Evolutionary conservation across 2,888 invertebrate genomes (phyloP).

Genomic region (Sclerodermus sp.): DNA sequence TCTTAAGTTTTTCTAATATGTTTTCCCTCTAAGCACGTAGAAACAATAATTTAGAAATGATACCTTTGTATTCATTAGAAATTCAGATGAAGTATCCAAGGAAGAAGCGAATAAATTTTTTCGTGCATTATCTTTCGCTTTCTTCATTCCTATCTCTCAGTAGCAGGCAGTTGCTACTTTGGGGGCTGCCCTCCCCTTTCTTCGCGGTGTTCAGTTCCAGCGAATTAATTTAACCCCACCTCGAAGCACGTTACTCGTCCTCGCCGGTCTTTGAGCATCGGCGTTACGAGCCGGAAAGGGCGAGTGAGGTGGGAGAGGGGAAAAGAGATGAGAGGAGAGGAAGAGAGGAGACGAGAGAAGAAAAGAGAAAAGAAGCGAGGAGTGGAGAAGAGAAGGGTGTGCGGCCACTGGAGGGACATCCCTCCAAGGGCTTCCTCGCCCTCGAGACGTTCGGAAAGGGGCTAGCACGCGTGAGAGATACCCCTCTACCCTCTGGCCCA

Average conservation of each 20-base stretch:
- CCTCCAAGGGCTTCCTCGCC: conserved; percentile 11
- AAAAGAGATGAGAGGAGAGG: conserved; percentile 6
- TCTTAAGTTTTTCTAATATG: no score
- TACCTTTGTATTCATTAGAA: no score
- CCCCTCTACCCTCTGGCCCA: no score
- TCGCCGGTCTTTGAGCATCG: not conserved
- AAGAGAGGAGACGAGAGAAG: conserved; percentile 5
- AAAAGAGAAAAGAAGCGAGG: conserved; percentile 5
- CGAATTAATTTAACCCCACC: conserved; percentile 1
- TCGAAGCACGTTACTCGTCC: not conserved
- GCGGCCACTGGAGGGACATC: conserved; percentile 15
- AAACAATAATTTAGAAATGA: no score
- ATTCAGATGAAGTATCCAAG: no score
- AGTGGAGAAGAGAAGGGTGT: conserved; percentile 9
- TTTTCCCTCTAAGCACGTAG: no score
- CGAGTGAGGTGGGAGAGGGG: conserved; percentile 2
- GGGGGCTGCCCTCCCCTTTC: no score
- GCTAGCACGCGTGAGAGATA: conserved; percentile 21
- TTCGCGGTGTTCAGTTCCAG: not conserved
- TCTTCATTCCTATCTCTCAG: no score
- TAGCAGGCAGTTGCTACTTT: no score
- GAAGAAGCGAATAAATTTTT: no score
- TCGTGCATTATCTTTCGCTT: no score
- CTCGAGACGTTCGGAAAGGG: conserved; percentile 33
- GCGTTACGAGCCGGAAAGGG: not conserved